Evolutionary conservation across 2,888 invertebrate genomes (phyloP), one percentile per base, ranked within the genome.

Genomic region (Drosophila planitibia): DNA sequence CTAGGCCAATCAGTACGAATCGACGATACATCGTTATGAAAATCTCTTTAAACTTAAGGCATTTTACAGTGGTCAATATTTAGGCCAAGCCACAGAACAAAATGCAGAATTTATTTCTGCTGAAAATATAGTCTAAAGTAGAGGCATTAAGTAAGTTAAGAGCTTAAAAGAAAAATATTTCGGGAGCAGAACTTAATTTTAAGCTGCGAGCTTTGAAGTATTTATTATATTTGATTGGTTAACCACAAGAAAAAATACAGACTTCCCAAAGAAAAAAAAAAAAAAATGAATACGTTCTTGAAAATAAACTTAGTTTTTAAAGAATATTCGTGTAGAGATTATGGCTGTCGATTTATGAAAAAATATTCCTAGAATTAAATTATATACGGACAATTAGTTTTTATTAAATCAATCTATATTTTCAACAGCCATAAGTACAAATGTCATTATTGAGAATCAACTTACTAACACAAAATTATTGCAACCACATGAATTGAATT

Each of bases 1-100:
- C 35, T 58, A 41, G 22, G 61, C 25, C 60, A 77, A 78, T 77
- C 77, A 77, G 32, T 41, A 7, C 12, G 33, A 65, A 58, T 25
- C 14, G 47, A 22, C 37, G 28, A 30, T 25, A 16, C 39, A 53
- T 54, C 41, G 55, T 72, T 65, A 72, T 63, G 16, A 55, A 53
- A 53, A 49, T 22, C 51, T 41, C 30, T 51, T 72, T 49, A 66
- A 77, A 59, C 22, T 57, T 55, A n/a, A 33, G 39, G 37, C 19
- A 54, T 14, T 32, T 28, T 28, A 28, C 14, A 35, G 6, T 7
- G 52, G 39, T 5, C 39, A 59, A 59, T 19, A 1, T 63, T 41
- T 5, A n/a, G 30, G n/a, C 5, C 30, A 9, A 14, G 30, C 9
- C 19, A n/a, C 10, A 28, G 9, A 37, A 39, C 7, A 10, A 55